phyloP scores from a whole-genome alignment of 2,888 invertebrate species.

The Protonemura montana region DNA sequence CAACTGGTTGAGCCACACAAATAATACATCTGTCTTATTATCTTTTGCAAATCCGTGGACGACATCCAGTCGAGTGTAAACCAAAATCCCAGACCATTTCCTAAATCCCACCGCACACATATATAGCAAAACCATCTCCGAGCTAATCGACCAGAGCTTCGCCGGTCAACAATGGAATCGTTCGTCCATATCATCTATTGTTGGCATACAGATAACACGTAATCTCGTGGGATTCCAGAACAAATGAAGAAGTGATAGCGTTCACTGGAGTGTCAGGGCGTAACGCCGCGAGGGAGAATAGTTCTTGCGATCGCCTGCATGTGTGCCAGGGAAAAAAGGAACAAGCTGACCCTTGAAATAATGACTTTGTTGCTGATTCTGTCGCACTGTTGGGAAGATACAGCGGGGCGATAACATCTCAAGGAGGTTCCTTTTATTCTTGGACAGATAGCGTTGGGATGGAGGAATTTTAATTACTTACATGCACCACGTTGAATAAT shows the following conservation, averaged over 20 bases:
- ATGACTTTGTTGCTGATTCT: neutral
- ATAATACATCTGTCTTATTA: neutral
- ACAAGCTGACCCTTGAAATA: neutral
- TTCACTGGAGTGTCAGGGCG: neutral
- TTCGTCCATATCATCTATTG: conserved; percentile 12
- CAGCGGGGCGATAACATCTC: neutral
- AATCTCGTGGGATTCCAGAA: conserved; percentile 5
- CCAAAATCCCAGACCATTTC: neutral
- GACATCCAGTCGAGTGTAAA: neutral
- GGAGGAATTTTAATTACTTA: neutral
- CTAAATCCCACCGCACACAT: neutral
- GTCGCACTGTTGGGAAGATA: neutral
- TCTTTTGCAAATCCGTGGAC: neutral
- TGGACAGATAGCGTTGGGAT: neutral
- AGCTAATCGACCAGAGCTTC: neutral
- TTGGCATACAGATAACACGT: conserved; percentile 2
- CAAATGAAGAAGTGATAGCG: neutral
- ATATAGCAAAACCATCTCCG: neutral
- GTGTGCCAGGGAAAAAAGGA: neutral
- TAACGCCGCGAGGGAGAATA: neutral
- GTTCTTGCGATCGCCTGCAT: neutral
- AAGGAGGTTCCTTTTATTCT: neutral
- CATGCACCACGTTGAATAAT: neutral
- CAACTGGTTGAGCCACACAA: neutral
- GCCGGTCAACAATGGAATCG: neutral